These are phyloP conservation scores for Hemicentrotus pulcherrimus DNA, from an alignment of 35 echinoderm and acorn worm species.

Conservation along the genomic window DNA sequence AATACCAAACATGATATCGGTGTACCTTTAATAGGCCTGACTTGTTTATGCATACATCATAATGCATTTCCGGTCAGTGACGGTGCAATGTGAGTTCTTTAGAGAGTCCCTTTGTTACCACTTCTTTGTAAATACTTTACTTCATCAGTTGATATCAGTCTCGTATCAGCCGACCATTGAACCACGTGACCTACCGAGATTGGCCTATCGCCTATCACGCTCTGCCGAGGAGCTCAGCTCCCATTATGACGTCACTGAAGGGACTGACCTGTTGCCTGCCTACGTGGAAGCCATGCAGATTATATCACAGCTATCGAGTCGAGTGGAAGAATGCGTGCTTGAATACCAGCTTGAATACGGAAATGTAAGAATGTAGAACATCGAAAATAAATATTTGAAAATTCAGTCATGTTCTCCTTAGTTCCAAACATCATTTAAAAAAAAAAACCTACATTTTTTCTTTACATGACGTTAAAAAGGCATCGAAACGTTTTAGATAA, in stretches of 20 bases:
- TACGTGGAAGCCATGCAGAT: slow-evolving; percentile 52
- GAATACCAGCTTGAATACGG: slow-evolving; percentile 15
- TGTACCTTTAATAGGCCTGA: too few relatives aligned
- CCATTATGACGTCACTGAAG: slow-evolving; percentile 48
- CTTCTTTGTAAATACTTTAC: not conserved
- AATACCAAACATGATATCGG: too few relatives aligned
- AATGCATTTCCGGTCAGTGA: too few relatives aligned
- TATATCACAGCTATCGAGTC: slow-evolving; percentile 7
- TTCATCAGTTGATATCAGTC: not conserved
- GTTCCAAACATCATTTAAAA: not conserved
- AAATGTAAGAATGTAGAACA: slow-evolving; percentile 33
- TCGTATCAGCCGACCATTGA: slow-evolving; percentile 6
- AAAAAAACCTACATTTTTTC: not conserved
- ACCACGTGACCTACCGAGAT: slow-evolving; percentile 31
- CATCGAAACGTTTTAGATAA: too few relatives aligned
- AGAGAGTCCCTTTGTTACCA: not conserved
- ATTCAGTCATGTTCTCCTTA: too few relatives aligned
- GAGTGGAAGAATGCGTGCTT: slow-evolving; percentile 22
- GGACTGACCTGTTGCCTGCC: not conserved
- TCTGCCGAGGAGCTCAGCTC: not conserved
- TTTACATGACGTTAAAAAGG: too few relatives aligned
- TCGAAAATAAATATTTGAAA: too few relatives aligned
- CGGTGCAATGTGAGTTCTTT: not conserved
- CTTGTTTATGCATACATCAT: too few relatives aligned
- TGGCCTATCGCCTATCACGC: slow-evolving; percentile 29